Evolutionary conservation across 2,888 invertebrate genomes (phyloP).

Genomic region (Melanophora roralis): DNA sequence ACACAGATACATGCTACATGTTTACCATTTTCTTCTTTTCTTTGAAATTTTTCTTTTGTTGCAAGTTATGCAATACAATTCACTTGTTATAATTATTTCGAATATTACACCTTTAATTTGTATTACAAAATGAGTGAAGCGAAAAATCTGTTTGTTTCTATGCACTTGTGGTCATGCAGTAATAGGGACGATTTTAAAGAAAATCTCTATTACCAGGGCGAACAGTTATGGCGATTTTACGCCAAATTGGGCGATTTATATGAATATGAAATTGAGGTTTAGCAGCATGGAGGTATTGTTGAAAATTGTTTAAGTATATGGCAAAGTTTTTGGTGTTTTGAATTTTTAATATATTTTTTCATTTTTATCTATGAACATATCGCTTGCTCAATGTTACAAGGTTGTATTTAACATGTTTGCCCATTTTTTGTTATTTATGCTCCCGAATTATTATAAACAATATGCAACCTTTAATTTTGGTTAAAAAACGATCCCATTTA

Average conservation of each 20-base stretch:
- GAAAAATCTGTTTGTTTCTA: constrained; percentile 38
- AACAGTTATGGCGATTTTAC: no score
- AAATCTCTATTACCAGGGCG: not conserved
- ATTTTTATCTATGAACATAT: no score
- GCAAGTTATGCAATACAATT: constrained; percentile 40
- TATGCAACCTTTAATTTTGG: no score
- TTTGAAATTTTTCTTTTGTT: constrained; percentile 22
- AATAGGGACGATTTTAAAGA: not conserved
- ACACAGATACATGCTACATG: not conserved
- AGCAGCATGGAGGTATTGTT: not conserved
- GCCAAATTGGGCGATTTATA: no score
- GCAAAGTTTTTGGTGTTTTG: no score
- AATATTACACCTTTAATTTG: constrained; percentile 56
- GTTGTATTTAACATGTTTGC: no score
- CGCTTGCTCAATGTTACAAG: no score
- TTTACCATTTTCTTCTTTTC: constrained; percentile 13
- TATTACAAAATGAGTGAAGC: constrained; percentile 43
- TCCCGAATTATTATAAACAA: no score
- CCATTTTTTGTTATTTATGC: no score
- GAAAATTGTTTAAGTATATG: not conserved
- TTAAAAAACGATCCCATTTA: no score
- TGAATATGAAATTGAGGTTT: no score
- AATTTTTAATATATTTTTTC: no score
- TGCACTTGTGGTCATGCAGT: not conserved
- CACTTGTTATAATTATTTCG: constrained; percentile 23